Evolutionary conservation across 1,140 invertebrate species (phyloP).

Genomic region (Drosophila busckii): DNA sequence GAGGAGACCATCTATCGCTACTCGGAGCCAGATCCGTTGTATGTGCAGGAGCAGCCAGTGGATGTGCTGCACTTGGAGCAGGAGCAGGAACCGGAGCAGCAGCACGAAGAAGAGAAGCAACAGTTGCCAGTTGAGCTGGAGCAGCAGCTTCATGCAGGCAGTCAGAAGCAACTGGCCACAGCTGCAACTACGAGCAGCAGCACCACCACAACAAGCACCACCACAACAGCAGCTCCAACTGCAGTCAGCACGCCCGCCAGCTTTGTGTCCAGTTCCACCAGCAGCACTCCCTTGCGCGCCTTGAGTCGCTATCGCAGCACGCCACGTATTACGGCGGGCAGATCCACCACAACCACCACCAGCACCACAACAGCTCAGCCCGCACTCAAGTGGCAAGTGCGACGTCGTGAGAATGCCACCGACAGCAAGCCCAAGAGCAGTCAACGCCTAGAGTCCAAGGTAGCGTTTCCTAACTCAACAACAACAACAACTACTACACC

Average conservation of each 20-base stretch:
- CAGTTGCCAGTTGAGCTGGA: background rate
- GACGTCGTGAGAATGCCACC: conserved; percentile 47
- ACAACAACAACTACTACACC: conserved; percentile 5
- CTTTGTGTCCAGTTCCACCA: conserved; percentile 58
- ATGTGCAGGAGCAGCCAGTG: conserved; percentile 53
- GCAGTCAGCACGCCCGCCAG: conserved; percentile 23
- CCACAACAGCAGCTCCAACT: background rate
- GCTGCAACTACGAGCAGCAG: conserved; percentile 8
- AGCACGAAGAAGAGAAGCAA: background rate
- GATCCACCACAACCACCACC: conserved; percentile 46
- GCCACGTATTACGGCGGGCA: conserved; percentile 58
- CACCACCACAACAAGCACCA: conserved; percentile 3
- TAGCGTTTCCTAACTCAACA: conserved; percentile 16
- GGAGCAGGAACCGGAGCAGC: background rate
- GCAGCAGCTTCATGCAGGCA: conserved; percentile 26
- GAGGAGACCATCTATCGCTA: conserved; percentile 62
- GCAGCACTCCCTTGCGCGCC: conserved; percentile 44
- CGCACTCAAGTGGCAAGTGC: conserved; percentile 63
- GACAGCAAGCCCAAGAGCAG: conserved; percentile 71
- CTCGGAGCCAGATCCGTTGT: conserved; percentile 78
- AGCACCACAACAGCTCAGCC: conserved; percentile 44
- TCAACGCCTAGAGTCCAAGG: conserved; percentile 43
- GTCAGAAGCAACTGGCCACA: conserved; percentile 31
- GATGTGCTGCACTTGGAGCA: conserved; percentile 44
- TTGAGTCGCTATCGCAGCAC: conserved; percentile 56